Evolutionary conservation across 2,113 vertebrate species (phyloP).

Genomic region (Sebastes fasciatus): DNA sequence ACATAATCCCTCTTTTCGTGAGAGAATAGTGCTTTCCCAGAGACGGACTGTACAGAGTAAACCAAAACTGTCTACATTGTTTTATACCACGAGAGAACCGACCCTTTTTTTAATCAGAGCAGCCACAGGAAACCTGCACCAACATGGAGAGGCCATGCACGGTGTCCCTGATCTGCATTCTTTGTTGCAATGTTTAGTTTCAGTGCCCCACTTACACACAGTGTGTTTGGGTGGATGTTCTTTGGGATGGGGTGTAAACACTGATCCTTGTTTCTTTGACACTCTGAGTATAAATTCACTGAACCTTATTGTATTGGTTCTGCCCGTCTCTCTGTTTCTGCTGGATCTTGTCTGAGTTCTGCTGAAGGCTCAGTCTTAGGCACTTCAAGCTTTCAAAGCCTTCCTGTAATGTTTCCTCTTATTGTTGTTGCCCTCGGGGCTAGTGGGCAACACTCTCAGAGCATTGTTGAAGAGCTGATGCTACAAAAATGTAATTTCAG

Average conservation of each 20-base stretch:
- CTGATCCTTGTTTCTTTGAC: background rate
- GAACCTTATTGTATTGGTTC: background rate
- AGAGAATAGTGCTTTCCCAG: no score
- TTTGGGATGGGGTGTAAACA: background rate
- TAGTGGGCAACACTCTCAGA: background rate
- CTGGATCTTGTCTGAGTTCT: background rate
- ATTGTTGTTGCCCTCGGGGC: background rate
- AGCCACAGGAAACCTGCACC: no score
- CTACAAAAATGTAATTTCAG: background rate
- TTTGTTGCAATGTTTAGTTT: background rate
- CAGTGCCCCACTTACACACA: background rate
- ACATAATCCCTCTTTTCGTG: background rate
- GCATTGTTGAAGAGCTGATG: background rate
- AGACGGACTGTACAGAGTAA: background rate
- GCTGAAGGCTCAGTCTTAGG: background rate
- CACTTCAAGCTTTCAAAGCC: background rate
- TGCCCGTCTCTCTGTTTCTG: background rate
- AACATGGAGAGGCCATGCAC: background rate
- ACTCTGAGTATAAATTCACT: background rate
- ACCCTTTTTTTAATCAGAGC: no score
- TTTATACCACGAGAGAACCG: background rate
- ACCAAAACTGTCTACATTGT: background rate
- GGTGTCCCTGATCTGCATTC: background rate
- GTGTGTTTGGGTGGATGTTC: background rate
- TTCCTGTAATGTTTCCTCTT: background rate